Evolutionary conservation across 92 coral and sea anemone species (phyloP).

Genomic region (Palythoa grandis): DNA sequence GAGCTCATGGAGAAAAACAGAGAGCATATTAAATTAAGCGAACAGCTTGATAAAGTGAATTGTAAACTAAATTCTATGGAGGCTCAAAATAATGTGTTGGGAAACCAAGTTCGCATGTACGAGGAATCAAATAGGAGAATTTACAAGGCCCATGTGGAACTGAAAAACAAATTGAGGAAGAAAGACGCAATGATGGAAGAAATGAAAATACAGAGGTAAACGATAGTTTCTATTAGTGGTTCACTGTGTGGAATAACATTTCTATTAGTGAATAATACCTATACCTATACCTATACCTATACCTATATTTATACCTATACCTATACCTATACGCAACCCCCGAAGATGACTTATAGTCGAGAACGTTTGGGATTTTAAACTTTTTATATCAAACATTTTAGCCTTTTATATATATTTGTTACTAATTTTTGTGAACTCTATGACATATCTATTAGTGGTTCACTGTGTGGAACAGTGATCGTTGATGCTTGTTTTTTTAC

Average conservation of each 20-base stretch:
- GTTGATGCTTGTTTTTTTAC: no score
- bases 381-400: no score
- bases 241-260: background rate
- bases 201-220: conserved; percentile 55
- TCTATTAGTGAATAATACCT: background rate
- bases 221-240: background rate
- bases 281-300: no score
- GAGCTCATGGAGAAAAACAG: conserved; percentile 56
- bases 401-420: no score
- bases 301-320: no score
- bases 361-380: no score
- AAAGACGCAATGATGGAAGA: conserved; percentile 72
- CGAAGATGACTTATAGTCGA: no score
- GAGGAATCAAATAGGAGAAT: conserved; percentile 75
- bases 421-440: no score
- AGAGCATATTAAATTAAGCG: conserved; percentile 49
- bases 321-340: no score
- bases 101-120: conserved; percentile 74
- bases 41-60: conserved; percentile 50
- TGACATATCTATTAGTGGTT: no score
- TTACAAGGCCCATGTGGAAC: conserved; percentile 69
- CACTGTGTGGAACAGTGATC: no score
- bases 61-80: conserved; percentile 62
- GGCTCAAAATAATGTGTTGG: conserved; percentile 73
- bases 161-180: conserved; percentile 64